Conservation (phyloP, 2,888 invertebrate genomes). For the Pandemis cinnamomeana region DNA sequence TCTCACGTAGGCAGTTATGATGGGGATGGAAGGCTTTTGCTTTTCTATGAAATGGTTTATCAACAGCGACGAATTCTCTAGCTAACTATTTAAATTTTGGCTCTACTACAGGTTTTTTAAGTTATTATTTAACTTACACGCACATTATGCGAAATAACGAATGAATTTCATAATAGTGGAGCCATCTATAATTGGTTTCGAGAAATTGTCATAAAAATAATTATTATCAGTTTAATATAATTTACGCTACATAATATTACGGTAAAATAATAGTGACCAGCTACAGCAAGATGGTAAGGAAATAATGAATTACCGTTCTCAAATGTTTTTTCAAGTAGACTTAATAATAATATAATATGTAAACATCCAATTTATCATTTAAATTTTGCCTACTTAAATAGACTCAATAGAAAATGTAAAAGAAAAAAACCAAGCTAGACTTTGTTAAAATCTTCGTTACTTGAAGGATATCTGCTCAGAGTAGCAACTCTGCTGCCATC, state of each 20-base stretch:
- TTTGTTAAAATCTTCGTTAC: no score
- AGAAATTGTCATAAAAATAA: neutral
- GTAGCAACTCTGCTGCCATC: neutral
- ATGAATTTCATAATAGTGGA: neutral
- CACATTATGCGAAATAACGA: neutral
- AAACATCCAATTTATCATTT: no score
- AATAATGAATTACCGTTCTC: no score
- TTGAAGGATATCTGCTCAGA: neutral
- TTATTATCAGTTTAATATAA: neutral
- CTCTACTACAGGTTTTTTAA: neutral
- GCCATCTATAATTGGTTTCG: neutral
- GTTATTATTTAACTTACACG: neutral
- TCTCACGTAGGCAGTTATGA: constrained; percentile 31
- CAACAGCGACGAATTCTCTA: neutral
- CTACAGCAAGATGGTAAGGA: no score
- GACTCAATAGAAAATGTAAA: no score
- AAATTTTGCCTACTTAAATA: no score
- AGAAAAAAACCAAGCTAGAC: no score
- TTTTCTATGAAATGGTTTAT: neutral
- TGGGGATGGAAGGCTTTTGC: constrained; percentile 5
- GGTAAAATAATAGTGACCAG: no score
- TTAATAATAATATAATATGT: no score
- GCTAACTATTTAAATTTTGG: neutral
- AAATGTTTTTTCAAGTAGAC: no score
- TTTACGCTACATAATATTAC: neutral